Percentiles rank a stretch among this genome's conserved stretches.
phyloP scores from a whole-genome alignment of 2,113 vertebrate genomes.

The Gila orcuttii region DNA sequence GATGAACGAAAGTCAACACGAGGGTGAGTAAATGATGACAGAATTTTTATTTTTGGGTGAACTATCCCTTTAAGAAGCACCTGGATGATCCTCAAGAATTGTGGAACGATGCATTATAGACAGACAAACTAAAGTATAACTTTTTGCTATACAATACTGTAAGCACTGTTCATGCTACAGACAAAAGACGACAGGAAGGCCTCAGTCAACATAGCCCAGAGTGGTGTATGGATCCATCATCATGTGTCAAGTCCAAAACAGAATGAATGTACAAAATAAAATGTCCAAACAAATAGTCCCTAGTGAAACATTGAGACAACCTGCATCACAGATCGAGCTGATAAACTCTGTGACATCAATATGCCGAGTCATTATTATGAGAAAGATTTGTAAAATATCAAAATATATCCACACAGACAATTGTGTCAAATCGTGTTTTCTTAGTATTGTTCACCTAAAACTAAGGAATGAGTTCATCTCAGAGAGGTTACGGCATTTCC shows the following conservation, averaged over 20 bases:
- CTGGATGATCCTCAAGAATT: neutral
- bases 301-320: neutral
- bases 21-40: too few species aligned
- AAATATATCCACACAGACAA: neutral
- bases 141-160: neutral
- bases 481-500: slow-evolving; percentile 5
- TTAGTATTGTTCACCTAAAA: neutral
- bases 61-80: neutral
- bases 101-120: neutral
- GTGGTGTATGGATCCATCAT: neutral
- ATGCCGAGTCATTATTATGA: neutral
- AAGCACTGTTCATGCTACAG: neutral
- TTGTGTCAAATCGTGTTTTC: neutral
- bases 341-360: neutral
- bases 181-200: neutral
- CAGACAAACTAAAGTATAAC: neutral
- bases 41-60: too few species aligned
- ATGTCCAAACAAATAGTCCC: neutral
- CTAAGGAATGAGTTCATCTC: neutral
- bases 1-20: too few species aligned
- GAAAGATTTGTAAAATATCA: neutral
- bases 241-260: neutral
- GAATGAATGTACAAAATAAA: neutral
- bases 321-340: neutral
- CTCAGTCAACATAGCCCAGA: neutral